Percentiles rank a stretch among this genome's conserved stretches.
Evolutionary conservation across 2,113 vertebrate genomes (phyloP).

Genomic region (Nansenia antarctica): DNA sequence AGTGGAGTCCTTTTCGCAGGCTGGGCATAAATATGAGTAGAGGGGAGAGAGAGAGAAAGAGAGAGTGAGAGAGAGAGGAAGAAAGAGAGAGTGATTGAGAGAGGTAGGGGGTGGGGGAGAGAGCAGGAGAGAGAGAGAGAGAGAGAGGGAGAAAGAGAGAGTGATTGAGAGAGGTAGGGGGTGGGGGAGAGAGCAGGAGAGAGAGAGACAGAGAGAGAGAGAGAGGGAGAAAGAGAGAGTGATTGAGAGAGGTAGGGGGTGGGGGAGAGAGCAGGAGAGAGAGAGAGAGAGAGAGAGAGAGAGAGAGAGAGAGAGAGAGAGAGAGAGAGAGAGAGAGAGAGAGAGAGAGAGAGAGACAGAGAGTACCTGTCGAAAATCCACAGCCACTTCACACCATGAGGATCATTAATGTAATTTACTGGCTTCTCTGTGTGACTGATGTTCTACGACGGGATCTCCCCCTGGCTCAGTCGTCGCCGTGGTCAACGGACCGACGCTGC

Average conservation of each 20-base stretch:
- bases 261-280: slow-evolving; percentile 1
- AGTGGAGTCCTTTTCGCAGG: slow-evolving; percentile 5
- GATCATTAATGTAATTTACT: slow-evolving; percentile 14
- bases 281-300: neutral
- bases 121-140: too few species aligned
- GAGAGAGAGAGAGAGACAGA: neutral
- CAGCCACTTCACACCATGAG: slow-evolving; percentile 2
- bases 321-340: slow-evolving; percentile 10
- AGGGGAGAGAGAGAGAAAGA: too few species aligned
- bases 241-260: too few species aligned
- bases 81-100: too few species aligned
- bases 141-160: neutral
- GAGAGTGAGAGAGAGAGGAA: too few species aligned
- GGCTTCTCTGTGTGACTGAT: neutral
- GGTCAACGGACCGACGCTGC: too few species aligned
- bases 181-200: neutral
- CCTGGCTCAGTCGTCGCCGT: too few species aligned
- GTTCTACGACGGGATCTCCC: too few species aligned
- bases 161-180: too few species aligned
- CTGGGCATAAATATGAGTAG: neutral
- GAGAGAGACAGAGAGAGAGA: neutral
- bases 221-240: neutral
- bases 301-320: neutral
- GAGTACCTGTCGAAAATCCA: slow-evolving; percentile 10
- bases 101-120: too few species aligned